Evolutionary conservation across 2,888 invertebrate genomes (phyloP), one percentile per base, ranked within the genome.

Genomic region (Mesorhabditis spiculigera): DNA sequence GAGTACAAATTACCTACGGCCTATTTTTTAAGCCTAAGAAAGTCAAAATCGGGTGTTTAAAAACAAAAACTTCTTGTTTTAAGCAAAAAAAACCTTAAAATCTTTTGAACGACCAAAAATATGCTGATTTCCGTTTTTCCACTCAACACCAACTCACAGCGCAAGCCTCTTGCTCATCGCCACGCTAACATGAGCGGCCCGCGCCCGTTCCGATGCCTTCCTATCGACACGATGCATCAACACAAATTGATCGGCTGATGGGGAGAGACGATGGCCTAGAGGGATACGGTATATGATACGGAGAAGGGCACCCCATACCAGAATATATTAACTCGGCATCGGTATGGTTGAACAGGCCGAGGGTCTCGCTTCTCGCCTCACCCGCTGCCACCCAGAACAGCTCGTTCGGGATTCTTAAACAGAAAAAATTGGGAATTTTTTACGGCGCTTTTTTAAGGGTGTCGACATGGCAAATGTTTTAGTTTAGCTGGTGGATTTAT

Each of bases 281-380:
- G 28, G n/a, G 62, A 45, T 41, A 16, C 50, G 5, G 58, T 13
- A 58, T 65, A 63, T n/a, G 3, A 2, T 63, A n/a, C 41, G 10
- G 28, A n/a, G 2, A n/a, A 10, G 2, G 28, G 10, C 10, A 63
- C 4, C 44, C 42, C 10, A 66, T 16, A 73, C 73, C 73, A 13
- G 78, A 78, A 66, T 76, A 78, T 68, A 74, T 75, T 66, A 71
- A 75, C 1, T 75, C 76, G n/a, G 76, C 76, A 68, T 79, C 81
- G 13, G 78, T 76, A 66, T 79, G 78, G 69, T 83, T 81, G 72
- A 81, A 81, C 43, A 82, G 73, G 41, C 71, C 72, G 44, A 73
- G 67, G 0, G 78, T 77, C 67, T 84, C 84, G 58, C 75, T 70
- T 68, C 78, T 77, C n/a, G 82, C 82, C 69, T 84, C 84, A 43